Conservation (phyloP, 1,140 invertebrate species). For the Varroa destructor region DNA sequence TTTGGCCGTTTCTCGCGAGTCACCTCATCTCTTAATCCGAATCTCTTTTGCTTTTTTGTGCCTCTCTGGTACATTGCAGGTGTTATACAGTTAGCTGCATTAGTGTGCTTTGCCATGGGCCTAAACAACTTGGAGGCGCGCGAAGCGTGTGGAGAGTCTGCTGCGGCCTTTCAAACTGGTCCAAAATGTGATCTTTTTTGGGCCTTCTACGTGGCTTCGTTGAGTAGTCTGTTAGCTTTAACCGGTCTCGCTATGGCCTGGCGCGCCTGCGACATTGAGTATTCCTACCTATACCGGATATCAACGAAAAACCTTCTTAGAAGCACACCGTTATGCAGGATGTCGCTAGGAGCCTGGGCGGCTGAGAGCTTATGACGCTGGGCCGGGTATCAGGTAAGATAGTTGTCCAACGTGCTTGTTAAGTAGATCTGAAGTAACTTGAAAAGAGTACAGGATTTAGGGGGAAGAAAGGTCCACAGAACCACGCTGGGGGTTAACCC, state of each 20-base stretch:
- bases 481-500: no score
- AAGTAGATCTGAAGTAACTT: no score
- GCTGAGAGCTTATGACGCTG: constrained; percentile 27
- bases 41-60: no score
- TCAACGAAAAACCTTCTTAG: constrained; percentile 28
- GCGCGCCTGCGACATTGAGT: constrained; percentile 25
- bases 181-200: constrained; percentile 25
- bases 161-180: not conserved
- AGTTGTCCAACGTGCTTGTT: no score
- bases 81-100: not conserved
- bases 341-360: constrained; percentile 22
- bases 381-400: constrained; percentile 23
- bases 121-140: constrained; percentile 8
- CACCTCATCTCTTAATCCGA: no score
- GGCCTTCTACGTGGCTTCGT: constrained; percentile 18
- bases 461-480: no score
- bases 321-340: not conserved
- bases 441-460: no score
- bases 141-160: constrained; percentile 4
- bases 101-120: constrained; percentile 5
- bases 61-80: not conserved
- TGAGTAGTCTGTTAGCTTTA: constrained; percentile 12
- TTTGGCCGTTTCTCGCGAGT: no score
- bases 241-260: constrained; percentile 7
- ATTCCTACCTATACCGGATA: constrained; percentile 26